phyloP scores from a whole-genome alignment of 92 coral and sea anemone genomes.

The Phymanthus crucifer region DNA sequence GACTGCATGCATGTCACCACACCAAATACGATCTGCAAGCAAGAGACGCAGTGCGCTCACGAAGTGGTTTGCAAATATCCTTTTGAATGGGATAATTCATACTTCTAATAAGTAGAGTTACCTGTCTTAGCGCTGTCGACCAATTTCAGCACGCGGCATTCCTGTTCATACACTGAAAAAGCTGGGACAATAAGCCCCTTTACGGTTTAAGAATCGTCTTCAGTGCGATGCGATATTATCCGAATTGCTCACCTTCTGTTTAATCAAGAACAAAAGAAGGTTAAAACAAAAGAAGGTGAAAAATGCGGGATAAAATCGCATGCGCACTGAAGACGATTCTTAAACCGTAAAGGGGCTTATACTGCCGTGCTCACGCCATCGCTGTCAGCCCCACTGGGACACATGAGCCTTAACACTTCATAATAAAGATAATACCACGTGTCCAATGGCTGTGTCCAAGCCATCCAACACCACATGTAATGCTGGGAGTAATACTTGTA shows the following conservation, averaged over 20 bases:
- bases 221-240: no score
- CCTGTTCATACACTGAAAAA: background rate
- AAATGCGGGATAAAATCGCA: no score
- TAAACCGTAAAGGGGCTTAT: no score
- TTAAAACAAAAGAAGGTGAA: no score
- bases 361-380: no score
- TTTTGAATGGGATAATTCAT: conserved; percentile 5
- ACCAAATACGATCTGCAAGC: conserved; percentile 50
- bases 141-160: background rate
- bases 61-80: conserved; percentile 82
- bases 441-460: conserved; percentile 64
- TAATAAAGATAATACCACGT: conserved; percentile 62
- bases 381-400: no score
- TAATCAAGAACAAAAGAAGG: no score
- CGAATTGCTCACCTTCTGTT: no score
- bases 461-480: conserved; percentile 80
- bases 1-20: conserved; percentile 65
- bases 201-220: background rate
- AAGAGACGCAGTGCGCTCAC: conserved; percentile 76
- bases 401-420: conserved; percentile 48
- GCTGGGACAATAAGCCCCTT: background rate
- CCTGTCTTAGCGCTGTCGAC: background rate
- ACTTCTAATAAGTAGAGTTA: background rate
- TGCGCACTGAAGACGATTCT: no score
- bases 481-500: conserved; percentile 78